phyloP scores from a whole-genome alignment of 2,797 vertebrate genomes.

The Sebastes iracundus region DNA sequence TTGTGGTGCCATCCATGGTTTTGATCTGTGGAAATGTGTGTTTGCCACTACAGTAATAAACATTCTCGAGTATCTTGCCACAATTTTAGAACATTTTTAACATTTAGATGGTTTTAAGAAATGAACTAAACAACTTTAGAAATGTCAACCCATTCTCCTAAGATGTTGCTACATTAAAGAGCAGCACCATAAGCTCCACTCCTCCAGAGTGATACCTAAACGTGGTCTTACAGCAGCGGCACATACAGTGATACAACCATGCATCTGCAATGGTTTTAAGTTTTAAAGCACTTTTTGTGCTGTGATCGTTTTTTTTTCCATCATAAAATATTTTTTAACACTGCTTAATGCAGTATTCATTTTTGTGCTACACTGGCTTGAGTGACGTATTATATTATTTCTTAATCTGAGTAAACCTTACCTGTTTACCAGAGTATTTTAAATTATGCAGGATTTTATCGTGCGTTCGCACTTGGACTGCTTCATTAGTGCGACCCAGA shows the following conservation, averaged over 20 bases:
- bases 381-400: conserved; percentile 6
- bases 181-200: background rate
- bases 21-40: conserved; percentile 25
- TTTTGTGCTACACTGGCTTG: conserved; percentile 34
- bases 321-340: conserved; percentile 3
- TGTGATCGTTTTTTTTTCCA: background rate
- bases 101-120: background rate
- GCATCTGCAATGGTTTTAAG: conserved; percentile 12
- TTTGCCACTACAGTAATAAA: conserved; percentile 28
- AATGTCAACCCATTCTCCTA: conserved; percentile 40
- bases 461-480: conserved; percentile 3
- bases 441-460: background rate
- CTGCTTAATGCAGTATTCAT: conserved; percentile 19
- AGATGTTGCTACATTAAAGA: conserved; percentile 33
- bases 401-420: background rate
- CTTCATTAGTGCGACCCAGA: conserved; percentile 22
- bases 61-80: conserved; percentile 1
- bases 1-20: conserved; percentile 36
- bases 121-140: conserved; percentile 56
- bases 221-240: background rate
- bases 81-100: background rate
- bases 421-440: background rate
- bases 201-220: background rate
- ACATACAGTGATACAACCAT: conserved; percentile 17
- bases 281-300: conserved; percentile 35